Evolutionary conservation across 2,113 vertebrate genomes (phyloP).

Genomic region (Paratilapia polleni): DNA sequence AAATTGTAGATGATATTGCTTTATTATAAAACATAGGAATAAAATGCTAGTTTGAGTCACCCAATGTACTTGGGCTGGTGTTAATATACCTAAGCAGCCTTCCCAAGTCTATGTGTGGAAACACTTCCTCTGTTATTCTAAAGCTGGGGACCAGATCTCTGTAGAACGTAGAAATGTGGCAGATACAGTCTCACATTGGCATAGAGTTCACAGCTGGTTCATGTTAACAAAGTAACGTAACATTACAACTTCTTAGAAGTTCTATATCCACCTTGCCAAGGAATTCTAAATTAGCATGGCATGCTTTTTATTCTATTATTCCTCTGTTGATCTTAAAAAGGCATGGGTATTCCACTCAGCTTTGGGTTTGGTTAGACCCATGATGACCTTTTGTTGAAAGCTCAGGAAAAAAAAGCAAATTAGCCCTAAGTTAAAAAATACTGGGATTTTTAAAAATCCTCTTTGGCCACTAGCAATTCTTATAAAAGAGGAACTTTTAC

Average conservation of each 20-base stretch:
- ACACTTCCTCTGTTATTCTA: background rate
- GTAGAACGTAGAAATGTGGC: background rate
- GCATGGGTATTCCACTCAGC: background rate
- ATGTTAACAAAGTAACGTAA: background rate
- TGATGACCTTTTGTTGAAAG: background rate
- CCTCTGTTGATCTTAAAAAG: background rate
- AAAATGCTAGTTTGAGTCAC: background rate
- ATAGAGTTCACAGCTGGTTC: background rate
- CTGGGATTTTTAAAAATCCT: no score
- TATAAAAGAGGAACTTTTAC: no score
- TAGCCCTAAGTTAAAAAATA: background rate
- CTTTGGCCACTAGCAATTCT: no score
- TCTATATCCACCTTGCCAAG: background rate
- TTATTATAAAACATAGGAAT: no score
- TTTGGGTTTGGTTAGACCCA: background rate
- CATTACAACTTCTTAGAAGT: background rate
- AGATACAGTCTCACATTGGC: background rate
- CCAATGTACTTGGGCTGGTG: background rate
- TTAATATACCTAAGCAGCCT: no score
- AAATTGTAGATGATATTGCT: no score
- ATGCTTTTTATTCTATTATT: background rate
- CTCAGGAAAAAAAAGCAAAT: accelerated
- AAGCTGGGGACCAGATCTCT: background rate
- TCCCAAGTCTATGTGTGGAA: background rate
- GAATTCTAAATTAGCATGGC: background rate